These are phyloP conservation scores for Apaloderma vittatum DNA, from an alignment of 2,113 vertebrate genomes.

Conservation along the genomic window DNA sequence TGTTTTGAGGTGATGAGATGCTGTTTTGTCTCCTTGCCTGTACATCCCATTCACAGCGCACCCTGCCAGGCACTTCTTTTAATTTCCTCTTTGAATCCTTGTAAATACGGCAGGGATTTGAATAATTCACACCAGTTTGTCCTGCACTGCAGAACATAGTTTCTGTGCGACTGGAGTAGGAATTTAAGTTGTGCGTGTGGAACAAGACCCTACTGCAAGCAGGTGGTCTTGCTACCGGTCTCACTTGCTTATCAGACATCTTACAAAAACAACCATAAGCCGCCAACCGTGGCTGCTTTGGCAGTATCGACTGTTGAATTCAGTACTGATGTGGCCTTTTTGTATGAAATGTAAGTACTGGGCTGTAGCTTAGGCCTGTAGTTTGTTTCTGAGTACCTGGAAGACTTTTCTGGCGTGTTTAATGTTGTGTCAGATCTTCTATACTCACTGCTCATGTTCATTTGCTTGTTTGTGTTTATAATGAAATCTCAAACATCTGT, in stretches of 20 bases:
- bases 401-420: background rate
- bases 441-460: background rate
- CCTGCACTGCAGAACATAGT: background rate
- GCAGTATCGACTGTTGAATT: background rate
- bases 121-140: background rate
- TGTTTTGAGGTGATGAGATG: background rate
- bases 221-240: background rate
- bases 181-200: background rate
- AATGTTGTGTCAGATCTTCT: background rate
- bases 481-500: background rate
- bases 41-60: background rate
- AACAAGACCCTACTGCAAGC: background rate
- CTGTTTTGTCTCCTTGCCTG: background rate
- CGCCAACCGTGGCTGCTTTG: background rate
- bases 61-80: background rate
- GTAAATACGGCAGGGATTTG: background rate
- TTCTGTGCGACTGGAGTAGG: background rate
- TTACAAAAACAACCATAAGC: background rate
- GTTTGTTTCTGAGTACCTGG: background rate
- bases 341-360: background rate
- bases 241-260: background rate
- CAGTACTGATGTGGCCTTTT: background rate
- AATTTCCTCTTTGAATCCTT: background rate
- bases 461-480: background rate
- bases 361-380: background rate